phyloP scores from a whole-genome alignment of 2,113 vertebrate species.

The Callaeas wilsoni region DNA sequence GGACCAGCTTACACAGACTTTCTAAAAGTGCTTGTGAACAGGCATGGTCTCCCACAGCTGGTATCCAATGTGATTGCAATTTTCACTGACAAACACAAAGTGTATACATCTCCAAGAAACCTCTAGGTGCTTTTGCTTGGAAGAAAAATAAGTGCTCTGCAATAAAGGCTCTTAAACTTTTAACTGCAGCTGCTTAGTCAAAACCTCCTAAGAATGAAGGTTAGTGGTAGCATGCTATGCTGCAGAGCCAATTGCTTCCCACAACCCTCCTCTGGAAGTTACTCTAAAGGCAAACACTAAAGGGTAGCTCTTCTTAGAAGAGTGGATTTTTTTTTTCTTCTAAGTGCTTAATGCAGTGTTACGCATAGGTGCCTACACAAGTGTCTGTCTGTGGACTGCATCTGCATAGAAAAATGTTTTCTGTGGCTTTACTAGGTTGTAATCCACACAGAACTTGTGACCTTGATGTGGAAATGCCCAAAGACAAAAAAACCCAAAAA shows the following conservation, averaged over 20 bases:
- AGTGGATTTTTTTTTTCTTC: neutral
- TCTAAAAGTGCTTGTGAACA: neutral
- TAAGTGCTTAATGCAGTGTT: neutral
- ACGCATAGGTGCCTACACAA: neutral
- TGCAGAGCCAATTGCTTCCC: neutral
- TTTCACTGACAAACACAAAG: neutral
- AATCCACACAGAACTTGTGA: neutral
- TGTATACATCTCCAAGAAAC: neutral
- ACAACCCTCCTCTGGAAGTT: neutral
- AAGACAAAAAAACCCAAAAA: neutral
- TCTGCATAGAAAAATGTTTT: neutral
- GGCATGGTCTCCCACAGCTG: neutral
- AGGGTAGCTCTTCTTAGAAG: neutral
- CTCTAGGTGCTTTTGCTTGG: neutral
- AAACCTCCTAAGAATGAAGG: neutral
- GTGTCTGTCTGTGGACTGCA: neutral
- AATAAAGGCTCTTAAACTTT: neutral
- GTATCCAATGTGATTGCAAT: neutral
- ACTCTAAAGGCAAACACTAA: neutral
- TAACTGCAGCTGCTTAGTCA: neutral
- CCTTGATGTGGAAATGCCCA: neutral
- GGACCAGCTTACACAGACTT: neutral
- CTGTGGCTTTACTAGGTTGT: neutral
- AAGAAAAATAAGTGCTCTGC: neutral
- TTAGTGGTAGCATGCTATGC: neutral